Base-by-base conservation (phyloP, 1,140 invertebrate species). In the Solenopsis fugax region DNA sequence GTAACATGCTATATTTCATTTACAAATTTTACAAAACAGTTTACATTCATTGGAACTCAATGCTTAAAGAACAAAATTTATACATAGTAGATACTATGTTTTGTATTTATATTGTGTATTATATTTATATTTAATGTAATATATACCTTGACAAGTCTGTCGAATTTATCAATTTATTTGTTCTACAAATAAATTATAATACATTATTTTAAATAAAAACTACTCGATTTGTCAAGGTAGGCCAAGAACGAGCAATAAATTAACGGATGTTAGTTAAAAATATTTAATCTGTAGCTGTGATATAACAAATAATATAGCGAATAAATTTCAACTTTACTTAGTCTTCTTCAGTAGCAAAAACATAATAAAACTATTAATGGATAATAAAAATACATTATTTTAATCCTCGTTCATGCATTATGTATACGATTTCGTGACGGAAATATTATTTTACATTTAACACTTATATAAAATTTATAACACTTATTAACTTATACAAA, bases 11-110 rank as follows among this genome's bases (percentile, higher is more conserved):
- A 34, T 48, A 73, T 13, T 84, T 12, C 29, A 72, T 60, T 82
- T 82, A 48, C 12, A 84, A 84, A 50, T 75, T 29, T 73, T 82
- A 73, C 13, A 48, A 62, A 84, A 84, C 34, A 60, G 60, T 12
- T 80, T 54, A 67, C 7, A 52, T 60, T 48, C 58, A 24, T 73
- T 9, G 9, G 9, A 29, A 21, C 2, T 13, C 52, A 34, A 48
- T 60, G 62, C n/a, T 67, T 24, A 60, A 24, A 24, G 48, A 58
- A 50, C 48, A 69, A 71, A 72, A 50, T n/a, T 16, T 18, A 45
- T 45, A 24, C 0, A 37, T 50, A 50, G n/a, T 54, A 52, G 6
- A 80, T 24, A n/a, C 13, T 52, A 54, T 71, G 41, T 71, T 45
- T 56, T 71, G 16, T 18, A 60, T 16, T 60, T 77, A 45, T 10